Evolutionary conservation across 2,888 invertebrate species (phyloP).

Genomic region (Priapulus caudatus): DNA sequence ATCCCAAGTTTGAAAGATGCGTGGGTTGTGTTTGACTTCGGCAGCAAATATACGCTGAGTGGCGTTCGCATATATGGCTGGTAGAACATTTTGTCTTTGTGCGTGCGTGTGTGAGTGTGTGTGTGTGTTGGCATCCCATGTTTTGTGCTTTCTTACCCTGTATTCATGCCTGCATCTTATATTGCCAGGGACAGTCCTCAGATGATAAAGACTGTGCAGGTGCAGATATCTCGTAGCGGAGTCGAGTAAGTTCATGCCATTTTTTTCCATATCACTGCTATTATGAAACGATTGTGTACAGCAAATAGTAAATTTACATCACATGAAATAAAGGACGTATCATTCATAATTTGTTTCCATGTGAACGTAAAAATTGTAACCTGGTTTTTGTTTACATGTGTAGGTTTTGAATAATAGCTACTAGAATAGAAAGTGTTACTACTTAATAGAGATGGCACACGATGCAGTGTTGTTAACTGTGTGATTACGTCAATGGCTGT

Average conservation of each 20-base stretch:
- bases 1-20: slow-evolving; percentile 28
- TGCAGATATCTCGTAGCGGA: slow-evolving; percentile 9
- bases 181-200: slow-evolving; percentile 4
- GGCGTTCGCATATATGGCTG: slow-evolving; percentile 31
- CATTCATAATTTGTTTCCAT: no score
- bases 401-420: no score
- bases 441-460: no score
- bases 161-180: neutral
- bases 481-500: no score
- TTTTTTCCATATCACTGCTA: neutral
- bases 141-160: no score
- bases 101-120: no score
- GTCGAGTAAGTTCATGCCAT: slow-evolving; percentile 6
- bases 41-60: slow-evolving; percentile 26
- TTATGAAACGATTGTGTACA: neutral
- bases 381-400: no score
- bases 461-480: no score
- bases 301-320: neutral
- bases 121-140: no score
- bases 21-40: slow-evolving; percentile 30
- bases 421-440: no score
- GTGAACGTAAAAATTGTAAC: no score
- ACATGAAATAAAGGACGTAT: no score
- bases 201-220: slow-evolving; percentile 8
- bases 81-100: slow-evolving; percentile 23